These are phyloP conservation scores for Sceliomorpha sp. DNA, from an alignment of 2,888 invertebrate species.

Conservation along the genomic window DNA sequence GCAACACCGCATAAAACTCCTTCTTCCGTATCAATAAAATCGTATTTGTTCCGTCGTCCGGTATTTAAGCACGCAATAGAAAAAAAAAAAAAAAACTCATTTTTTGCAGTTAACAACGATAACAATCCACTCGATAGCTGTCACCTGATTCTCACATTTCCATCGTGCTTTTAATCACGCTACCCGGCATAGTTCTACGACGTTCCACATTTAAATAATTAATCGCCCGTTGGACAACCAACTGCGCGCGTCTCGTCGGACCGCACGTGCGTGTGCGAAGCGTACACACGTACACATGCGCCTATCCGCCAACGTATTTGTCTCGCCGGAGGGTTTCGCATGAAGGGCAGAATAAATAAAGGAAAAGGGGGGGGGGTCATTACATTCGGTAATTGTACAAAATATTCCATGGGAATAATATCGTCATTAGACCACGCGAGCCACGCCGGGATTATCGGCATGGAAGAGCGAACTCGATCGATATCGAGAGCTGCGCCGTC, in stretches of 20 bases:
- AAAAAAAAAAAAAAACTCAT: too few relatives aligned
- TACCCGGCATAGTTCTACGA: conserved; percentile 17
- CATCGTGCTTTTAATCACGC: conserved; percentile 53
- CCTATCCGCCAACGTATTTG: too few relatives aligned
- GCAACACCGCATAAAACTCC: too few relatives aligned
- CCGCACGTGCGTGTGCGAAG: conserved; percentile 17
- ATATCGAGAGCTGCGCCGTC: conserved; percentile 43
- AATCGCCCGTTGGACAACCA: conserved; percentile 52
- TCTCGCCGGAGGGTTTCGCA: conserved; percentile 54
- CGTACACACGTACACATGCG: too few relatives aligned
- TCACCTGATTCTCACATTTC: conserved; percentile 49
- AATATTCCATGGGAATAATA: conserved; percentile 58
- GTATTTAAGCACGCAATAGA: too few relatives aligned
- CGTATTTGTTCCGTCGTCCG: too few relatives aligned
- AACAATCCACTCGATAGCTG: too few relatives aligned
- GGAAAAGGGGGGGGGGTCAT: conserved; percentile 54
- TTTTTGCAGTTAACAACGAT: conserved; percentile 8
- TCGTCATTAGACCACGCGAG: conserved; percentile 50
- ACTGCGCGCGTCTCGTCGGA: conserved; percentile 43
- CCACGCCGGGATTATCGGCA: conserved; percentile 47
- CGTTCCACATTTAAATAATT: conserved; percentile 53
- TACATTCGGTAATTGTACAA: conserved; percentile 56
- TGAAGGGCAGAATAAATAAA: conserved; percentile 59
- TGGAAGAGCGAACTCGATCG: conserved; percentile 49
- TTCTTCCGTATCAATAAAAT: too few relatives aligned